A percentile compares a stretch with the other conserved stretches of the same genome.
Evolutionary conservation across 2,797 vertebrate species (phyloP).

Genomic region (Myotis pilosus): DNA sequence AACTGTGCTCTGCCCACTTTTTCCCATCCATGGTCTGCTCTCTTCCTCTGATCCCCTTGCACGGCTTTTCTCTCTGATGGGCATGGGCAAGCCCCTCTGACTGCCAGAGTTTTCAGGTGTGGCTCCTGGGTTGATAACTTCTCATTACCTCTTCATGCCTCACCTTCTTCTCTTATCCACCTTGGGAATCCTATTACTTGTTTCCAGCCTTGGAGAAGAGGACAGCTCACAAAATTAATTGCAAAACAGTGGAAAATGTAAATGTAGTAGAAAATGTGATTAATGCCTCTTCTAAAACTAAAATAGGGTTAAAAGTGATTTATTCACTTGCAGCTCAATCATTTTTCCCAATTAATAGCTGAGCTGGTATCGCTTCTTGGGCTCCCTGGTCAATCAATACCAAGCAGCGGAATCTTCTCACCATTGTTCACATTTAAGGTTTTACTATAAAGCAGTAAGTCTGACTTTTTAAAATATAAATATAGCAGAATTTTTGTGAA

Average conservation of each 20-base stretch:
- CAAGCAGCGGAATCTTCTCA: not conserved
- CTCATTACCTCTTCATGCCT: not conserved
- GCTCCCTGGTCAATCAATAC: not conserved
- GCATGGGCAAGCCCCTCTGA: not conserved
- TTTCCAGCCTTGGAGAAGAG: not conserved
- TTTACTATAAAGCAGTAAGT: not conserved
- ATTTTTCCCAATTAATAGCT: not conserved
- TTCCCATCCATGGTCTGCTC: not conserved
- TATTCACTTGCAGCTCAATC: not conserved
- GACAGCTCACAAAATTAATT: not conserved
- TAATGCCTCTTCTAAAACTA: not conserved
- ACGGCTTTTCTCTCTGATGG: not conserved
- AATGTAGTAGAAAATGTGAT: conserved; percentile 15
- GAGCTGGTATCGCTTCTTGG: not conserved
- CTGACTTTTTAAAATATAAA: not conserved
- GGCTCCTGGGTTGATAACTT: not conserved
- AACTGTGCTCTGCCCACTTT: not conserved
- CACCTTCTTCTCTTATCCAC: not conserved
- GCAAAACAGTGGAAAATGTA: conserved; percentile 22
- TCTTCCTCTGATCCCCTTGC: not conserved
- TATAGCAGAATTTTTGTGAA: conserved; percentile 5
- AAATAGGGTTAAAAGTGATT: not conserved
- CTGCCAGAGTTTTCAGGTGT: not conserved
- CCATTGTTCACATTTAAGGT: not conserved
- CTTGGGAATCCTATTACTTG: not conserved